Evolutionary conservation across 2,888 invertebrate genomes (phyloP).

Genomic region (Gastrophysa polygoni): DNA sequence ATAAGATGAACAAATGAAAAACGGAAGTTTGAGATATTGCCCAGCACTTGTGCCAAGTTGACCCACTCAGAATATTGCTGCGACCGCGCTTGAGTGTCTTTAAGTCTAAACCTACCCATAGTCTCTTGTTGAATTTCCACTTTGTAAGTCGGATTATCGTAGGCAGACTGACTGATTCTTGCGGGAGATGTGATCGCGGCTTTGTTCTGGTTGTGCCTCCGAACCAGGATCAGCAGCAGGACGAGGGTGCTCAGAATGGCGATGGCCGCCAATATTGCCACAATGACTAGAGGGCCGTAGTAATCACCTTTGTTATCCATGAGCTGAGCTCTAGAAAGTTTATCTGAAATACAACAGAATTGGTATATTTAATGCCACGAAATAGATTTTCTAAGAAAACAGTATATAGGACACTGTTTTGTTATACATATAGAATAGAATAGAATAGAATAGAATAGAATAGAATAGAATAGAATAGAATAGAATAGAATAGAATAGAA

Average conservation of each 20-base stretch:
- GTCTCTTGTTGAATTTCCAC: slow-evolving; percentile 92
- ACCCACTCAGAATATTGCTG: too few species aligned
- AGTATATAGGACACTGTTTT: too few species aligned
- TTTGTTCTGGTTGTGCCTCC: slow-evolving; percentile 72
- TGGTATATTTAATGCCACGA: too few species aligned
- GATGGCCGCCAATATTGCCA: slow-evolving; percentile 84
- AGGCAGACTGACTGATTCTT: slow-evolving; percentile 83
- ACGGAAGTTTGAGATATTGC: too few species aligned
- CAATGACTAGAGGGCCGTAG: slow-evolving; percentile 86
- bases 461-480: too few species aligned
- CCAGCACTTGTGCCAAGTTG: too few species aligned
- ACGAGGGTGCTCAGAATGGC: slow-evolving; percentile 83
- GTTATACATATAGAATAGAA: too few species aligned
- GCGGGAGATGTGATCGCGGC: slow-evolving; percentile 76
- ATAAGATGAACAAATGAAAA: too few species aligned
- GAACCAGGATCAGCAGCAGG: slow-evolving; percentile 78
- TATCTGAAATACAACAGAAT: slow-evolving; percentile 47
- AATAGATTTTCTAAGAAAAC: too few species aligned
- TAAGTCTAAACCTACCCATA: slow-evolving; percentile 75
- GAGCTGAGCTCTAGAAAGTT: slow-evolving; percentile 60
- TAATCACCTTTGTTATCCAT: slow-evolving; percentile 73
- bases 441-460: too few species aligned
- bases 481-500: too few species aligned
- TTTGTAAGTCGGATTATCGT: slow-evolving; percentile 94
- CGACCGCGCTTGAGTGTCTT: neutral